Percentiles rank a stretch among this genome's conserved stretches.
Conservation (phyloP, 2,888 invertebrate species). For the Philopedon plagiatum region DNA sequence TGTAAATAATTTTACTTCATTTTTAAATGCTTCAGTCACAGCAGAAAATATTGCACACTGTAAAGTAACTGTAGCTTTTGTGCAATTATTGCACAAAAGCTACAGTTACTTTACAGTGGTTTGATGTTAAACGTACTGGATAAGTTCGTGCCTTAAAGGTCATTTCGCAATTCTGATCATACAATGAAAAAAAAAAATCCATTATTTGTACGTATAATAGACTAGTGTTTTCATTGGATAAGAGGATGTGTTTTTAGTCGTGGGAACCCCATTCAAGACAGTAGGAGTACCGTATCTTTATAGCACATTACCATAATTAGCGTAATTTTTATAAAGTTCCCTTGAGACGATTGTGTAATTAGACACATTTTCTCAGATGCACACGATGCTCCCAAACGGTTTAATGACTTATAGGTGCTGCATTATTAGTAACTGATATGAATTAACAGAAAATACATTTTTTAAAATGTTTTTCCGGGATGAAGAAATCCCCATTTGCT, state of each 20-base stretch:
- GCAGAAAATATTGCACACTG: no score
- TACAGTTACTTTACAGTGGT: conserved; percentile 1
- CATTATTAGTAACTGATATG: no score
- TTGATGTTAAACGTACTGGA: conserved; percentile 8
- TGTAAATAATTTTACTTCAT: not conserved
- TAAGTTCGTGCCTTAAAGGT: conserved; percentile 4
- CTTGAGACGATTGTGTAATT: conserved; percentile 20
- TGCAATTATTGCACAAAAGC: not conserved
- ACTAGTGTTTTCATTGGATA: not conserved
- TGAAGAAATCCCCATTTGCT: no score
- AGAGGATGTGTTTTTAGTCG: conserved; percentile 15
- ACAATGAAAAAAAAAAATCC: not conserved
- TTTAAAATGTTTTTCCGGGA: no score
- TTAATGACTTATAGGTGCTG: not conserved
- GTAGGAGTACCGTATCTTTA: conserved; percentile 11
- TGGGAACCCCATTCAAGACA: conserved; percentile 25
- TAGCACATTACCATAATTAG: conserved; percentile 32
- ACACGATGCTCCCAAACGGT: not conserved
- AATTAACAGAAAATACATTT: no score
- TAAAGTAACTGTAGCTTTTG: no score
- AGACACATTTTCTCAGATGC: not conserved
- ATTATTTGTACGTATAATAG: not conserved
- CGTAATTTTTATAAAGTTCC: conserved; percentile 27
- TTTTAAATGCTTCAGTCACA: not conserved
- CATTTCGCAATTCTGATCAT: not conserved